A percentile compares a stretch with the other conserved stretches of the same genome.
phyloP scores from a whole-genome alignment of 2,888 invertebrate genomes.

The Coleophora deauratella region DNA sequence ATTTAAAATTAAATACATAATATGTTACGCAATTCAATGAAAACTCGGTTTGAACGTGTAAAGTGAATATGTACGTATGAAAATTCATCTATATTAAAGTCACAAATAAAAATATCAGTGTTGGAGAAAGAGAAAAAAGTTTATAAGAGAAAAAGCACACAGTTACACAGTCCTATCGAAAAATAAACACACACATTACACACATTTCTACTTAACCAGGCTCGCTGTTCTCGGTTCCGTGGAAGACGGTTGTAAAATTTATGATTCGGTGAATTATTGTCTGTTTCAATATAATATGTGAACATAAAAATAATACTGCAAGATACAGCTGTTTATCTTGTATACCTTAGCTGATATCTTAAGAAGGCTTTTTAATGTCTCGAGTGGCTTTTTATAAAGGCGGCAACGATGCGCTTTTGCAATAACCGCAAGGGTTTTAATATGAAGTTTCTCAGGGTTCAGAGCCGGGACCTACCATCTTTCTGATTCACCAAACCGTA shows the following conservation, averaged over 20 bases:
- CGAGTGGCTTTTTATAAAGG: too few relatives aligned
- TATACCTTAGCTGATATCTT: background rate
- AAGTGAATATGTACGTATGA: too few relatives aligned
- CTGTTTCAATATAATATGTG: conserved; percentile 22
- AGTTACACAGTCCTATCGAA: conserved; percentile 69
- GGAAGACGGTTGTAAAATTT: conserved; percentile 65
- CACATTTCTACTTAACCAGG: conserved; percentile 61
- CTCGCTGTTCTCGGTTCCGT: conserved; percentile 47
- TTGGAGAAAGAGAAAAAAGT: conserved; percentile 19
- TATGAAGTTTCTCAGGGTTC: too few relatives aligned
- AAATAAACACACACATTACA: conserved; percentile 67
- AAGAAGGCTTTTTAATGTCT: too few relatives aligned
- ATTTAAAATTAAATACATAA: too few relatives aligned
- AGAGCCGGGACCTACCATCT: too few relatives aligned
- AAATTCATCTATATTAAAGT: conserved; percentile 57
- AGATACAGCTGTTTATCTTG: conserved; percentile 19
- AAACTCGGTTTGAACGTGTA: too few relatives aligned
- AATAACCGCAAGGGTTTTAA: too few relatives aligned
- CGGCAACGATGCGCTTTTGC: too few relatives aligned
- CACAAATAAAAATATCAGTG: conserved; percentile 43
- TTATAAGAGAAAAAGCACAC: conserved; percentile 58
- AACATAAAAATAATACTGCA: conserved; percentile 19
- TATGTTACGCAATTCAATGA: too few relatives aligned
- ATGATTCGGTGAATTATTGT: conserved; percentile 63
- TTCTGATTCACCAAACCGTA: too few relatives aligned